Base-by-base conservation (phyloP, 1,140 invertebrate species). In the Psix sp. region DNA sequence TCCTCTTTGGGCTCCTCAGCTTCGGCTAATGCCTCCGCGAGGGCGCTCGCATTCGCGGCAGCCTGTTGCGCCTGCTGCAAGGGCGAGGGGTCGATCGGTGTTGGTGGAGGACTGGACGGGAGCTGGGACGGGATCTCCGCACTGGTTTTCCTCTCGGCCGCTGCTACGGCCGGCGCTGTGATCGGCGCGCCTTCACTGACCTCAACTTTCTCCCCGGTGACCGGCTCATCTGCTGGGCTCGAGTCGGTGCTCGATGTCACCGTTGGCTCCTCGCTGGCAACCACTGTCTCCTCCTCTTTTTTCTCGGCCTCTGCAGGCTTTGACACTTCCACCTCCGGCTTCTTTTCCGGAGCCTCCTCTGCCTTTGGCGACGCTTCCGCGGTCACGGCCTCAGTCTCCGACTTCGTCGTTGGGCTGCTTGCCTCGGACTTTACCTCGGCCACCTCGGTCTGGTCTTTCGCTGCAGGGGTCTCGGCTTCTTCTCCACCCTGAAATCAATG, bases 31-130 rank as follows among this genome's bases (percentile, higher is more conserved):
- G 85, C 84, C 57, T 82, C 81, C 31, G 82, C 82, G 17, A 85
- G 56, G 0, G 80, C 82, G 21, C 54, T 78, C 20, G 83, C 82
- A 46, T 73, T 82, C 35, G 84, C 82, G 26, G 81, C 81, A n/a
- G 70, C 80, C 67, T 85, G 83, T 48, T 85, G 86, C 40, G 84
- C 84, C 75, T 82, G 81, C 77, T 86, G 84, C 76, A 86, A 77
- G 39, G 86, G 85, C 48, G 85, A 84, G 24, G 86, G 83, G 48
- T 86, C 84, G 59, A 87, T 86, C 16, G 86, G 86, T 21, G 86
- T 86, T 51, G 86, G 83, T 18, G 86, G 85, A 59, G 86, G 86
- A 80, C 85, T 87, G 65, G 84, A 85, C 49, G 86, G 84, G 51
- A 80, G 71, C 52, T 78, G 72, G 79, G 84, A 82, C 45, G 82